Evolutionary conservation across 2,113 vertebrate genomes (phyloP), one percentile per base, ranked within the genome.

Genomic region (Sinocyclocheilus anshuiensis): DNA sequence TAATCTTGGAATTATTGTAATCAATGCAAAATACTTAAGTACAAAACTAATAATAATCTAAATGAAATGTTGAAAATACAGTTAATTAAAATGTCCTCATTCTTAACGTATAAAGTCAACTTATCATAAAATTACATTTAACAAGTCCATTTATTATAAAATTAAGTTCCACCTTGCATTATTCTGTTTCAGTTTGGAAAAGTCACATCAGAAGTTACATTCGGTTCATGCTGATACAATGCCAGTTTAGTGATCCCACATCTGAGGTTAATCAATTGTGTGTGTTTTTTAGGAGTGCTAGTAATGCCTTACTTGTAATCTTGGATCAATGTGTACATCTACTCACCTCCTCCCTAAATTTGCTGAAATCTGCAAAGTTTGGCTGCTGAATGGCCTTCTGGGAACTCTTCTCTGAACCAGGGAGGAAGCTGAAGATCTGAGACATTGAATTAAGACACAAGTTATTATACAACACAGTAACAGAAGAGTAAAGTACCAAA

Each of bases 281-380:
- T 72, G 65, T 45, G 8, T 45, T 57, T 57, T 57, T 59, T 20
- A 59, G 7, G 50, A 16, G 16, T 55, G 53, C 53, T 55, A 18
- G 53, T 20, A 55, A 55, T 18, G 57, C 24, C 13, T 26, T 65
- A 69, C 65, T 24, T 39, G 11, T 45, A 26, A 53, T 4, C 20
- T 18, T n/a, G 77, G 2, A 22, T 71, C 18, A 39, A 29, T 50
- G 65, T 87, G 39, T 50, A 83, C 69, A 39, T 53, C 10, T 24
- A 42, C 90, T 94, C 78, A 95, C 93, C 93, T 96, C 91, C 76
- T 95, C 93, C 89, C 92, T 91, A 57, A 94, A 94, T 88, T 88
- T 93, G 86, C 92, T 95, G 92, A 96, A 95, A 85, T 95, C 93
- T 71, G 93, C 90, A 87, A 90, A 93, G 84, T 91, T 89, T 20